Base-by-base conservation (phyloP, 2,113 vertebrate species). In the Bambusicola thoracicus region DNA sequence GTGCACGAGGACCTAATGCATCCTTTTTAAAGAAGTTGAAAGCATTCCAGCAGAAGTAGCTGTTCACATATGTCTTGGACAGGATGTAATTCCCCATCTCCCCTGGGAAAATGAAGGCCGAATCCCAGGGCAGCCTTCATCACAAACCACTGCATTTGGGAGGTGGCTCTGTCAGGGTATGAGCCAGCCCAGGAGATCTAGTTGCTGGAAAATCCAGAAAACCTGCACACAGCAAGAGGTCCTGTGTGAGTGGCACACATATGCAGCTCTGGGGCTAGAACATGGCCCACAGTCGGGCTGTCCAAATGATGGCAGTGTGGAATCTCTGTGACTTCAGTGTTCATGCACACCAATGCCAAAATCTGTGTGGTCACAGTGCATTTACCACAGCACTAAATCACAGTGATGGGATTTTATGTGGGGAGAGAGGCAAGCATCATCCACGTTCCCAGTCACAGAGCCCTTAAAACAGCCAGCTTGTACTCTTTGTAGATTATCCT, bases 41-140 rank as follows among this genome's bases (percentile, higher is more conserved):
- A 90, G 36, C 11, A 38, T 87, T 91, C 73, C 94, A 89, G 79
- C 34, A 89, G 85, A 51, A 85, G 87, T 89, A 91, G 85, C 81
- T 58, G 46, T 36, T 91, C 67, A 32, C 55, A 4, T 91, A 90
- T 77, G 58, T 91, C 72, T 94, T 87, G 70, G 56, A 93, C 90
- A 94, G 84, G 92, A 93, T 93, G 32, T 63, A 51, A 92, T 87
- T 94, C 85, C 67, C 76, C 34, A 59, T 61, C 22, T 88, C 85
- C 48, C 79, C 65, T 72, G 76, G 85, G 89, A 94, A 90, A 87
- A 79, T 87, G 8, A 0, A 82, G 73, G 78, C 53, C 87, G 89
- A 80, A 76, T 79, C 78, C 32, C 70, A 73, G 75, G 58, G 38
- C 30, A 89, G 55, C 63, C 58, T 58, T 65, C 38, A 49, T 73